Evolutionary conservation across 2,113 vertebrate species (phyloP).

Genomic region (Falco punctatus): DNA sequence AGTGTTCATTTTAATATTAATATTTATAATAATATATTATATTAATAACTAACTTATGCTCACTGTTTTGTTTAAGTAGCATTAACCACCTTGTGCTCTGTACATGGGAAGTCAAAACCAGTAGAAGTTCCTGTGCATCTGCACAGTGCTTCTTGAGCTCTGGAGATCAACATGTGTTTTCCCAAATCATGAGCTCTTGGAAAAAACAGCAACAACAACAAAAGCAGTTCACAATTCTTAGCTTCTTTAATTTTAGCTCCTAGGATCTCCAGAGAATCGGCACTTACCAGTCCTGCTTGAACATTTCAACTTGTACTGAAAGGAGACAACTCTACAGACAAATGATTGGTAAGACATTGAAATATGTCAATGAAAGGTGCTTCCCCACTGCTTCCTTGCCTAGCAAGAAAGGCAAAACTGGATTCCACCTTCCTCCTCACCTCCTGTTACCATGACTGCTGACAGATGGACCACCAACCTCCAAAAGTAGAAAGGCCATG

Average conservation of each 20-base stretch:
- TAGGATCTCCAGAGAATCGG: neutral
- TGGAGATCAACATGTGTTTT: neutral
- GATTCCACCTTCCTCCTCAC: neutral
- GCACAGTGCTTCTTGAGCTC: neutral
- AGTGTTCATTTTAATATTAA: neutral
- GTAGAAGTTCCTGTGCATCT: neutral
- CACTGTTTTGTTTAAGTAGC: neutral
- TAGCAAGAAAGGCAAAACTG: neutral
- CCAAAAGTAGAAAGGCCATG: neutral
- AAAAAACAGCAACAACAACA: neutral
- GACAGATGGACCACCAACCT: neutral
- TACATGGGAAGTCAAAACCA: neutral
- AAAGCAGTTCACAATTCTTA: neutral
- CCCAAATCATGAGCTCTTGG: neutral
- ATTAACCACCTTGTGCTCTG: neutral
- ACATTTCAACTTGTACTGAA: neutral
- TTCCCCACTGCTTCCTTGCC: neutral
- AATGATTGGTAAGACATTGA: neutral
- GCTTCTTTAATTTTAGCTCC: neutral
- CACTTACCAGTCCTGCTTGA: neutral
- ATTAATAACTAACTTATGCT: neutral
- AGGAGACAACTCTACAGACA: neutral
- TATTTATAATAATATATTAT: too few relatives aligned
- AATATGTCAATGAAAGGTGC: neutral
- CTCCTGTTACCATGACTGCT: neutral